phyloP scores from a whole-genome alignment of 2,888 invertebrate species.

The Cyrtodaria siliqua region DNA sequence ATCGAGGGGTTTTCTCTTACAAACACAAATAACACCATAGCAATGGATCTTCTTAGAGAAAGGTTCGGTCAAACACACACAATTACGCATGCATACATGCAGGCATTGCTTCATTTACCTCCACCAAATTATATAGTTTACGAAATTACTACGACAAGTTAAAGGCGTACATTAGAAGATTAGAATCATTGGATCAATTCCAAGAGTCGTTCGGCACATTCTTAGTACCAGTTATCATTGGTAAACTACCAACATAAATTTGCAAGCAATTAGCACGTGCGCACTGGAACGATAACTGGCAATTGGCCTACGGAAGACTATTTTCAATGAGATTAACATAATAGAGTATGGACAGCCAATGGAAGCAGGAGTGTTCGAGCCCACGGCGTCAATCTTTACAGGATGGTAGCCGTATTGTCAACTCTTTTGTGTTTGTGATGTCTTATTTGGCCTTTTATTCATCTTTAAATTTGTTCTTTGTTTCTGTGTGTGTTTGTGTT shows the following conservation, averaged over 20 bases:
- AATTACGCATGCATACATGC: not conserved
- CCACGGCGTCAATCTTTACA: no score
- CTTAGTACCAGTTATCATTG: not conserved
- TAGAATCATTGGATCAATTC: not conserved
- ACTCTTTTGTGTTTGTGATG: no score
- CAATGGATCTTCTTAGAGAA: not conserved
- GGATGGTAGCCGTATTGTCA: no score
- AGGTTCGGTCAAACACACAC: not conserved
- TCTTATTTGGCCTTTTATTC: no score
- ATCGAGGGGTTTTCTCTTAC: not conserved
- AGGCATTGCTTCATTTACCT: not conserved
- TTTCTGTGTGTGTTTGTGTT: no score
- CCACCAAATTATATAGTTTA: not conserved
- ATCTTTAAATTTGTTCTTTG: no score
- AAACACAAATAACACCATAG: not conserved
- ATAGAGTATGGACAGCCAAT: no score
- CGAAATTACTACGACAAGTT: not conserved
- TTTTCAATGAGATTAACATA: no score
- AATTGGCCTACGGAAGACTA: no score
- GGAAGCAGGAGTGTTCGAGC: no score
- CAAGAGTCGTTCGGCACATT: not conserved
- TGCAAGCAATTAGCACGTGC: not conserved
- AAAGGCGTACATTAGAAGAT: not conserved
- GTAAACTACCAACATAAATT: not conserved
- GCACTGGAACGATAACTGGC: not conserved